Percentiles rank a stretch among this genome's conserved stretches.
These are phyloP conservation scores for Coenobita brevimanus DNA, from an alignment of 1,140 invertebrate species.

Conservation along the genomic window DNA sequence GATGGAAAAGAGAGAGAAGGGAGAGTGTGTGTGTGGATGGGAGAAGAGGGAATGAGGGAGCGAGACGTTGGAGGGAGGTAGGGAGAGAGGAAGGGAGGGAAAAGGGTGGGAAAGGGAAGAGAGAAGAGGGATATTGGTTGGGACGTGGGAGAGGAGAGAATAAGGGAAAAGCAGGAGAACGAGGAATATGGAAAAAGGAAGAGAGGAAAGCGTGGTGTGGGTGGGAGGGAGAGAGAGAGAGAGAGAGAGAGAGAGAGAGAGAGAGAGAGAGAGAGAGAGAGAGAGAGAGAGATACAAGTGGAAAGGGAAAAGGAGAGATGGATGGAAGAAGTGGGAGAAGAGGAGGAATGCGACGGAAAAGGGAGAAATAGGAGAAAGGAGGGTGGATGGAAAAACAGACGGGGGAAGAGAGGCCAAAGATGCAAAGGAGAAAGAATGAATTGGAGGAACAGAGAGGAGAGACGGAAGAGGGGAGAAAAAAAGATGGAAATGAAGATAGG, in stretches of 20 bases:
- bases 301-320: not conserved
- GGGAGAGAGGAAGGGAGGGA: not conserved
- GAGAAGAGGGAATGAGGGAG: too few relatives aligned
- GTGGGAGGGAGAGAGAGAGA: not conserved
- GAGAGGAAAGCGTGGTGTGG: too few relatives aligned
- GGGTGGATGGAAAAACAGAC: not conserved
- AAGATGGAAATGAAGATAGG: not conserved
- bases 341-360: not conserved
- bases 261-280: not conserved
- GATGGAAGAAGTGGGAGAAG: not conserved
- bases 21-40: not conserved
- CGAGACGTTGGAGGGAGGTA: not conserved
- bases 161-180: too few relatives aligned
- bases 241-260: not conserved
- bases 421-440: not conserved
- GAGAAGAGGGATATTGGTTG: not conserved
- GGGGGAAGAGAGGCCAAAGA: not conserved
- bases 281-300: not conserved
- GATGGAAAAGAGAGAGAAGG: conserved; percentile 17
- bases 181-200: not conserved
- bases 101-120: not conserved
- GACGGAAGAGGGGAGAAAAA: not conserved
- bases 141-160: too few relatives aligned
- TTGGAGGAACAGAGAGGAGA: not conserved
- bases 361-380: not conserved